Conservation (phyloP, 2,113 vertebrate species). For the Spizaetus ornatus region DNA sequence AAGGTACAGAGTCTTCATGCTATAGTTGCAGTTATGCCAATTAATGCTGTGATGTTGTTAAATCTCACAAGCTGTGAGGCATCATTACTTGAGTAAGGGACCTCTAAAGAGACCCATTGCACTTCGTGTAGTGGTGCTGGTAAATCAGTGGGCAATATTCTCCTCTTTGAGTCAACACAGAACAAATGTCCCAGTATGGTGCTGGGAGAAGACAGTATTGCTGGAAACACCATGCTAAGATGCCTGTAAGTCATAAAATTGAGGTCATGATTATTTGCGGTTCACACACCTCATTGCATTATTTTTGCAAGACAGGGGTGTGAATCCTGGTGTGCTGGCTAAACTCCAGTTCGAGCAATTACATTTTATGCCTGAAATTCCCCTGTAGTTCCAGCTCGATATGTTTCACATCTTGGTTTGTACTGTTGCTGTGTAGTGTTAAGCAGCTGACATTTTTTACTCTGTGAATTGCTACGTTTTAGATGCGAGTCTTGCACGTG, state of each 20-base stretch:
- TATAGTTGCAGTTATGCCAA: background rate
- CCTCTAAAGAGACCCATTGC: background rate
- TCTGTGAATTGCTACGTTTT: background rate
- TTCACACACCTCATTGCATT: constrained; percentile 51
- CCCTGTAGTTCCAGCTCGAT: background rate
- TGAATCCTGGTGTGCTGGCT: constrained; percentile 55
- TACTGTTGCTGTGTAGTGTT: background rate
- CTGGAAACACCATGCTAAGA: constrained; percentile 10
- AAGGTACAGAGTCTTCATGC: background rate
- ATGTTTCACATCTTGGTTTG: constrained; percentile 40
- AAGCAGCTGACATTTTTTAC: background rate
- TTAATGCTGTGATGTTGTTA: constrained; percentile 6
- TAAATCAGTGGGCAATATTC: constrained; percentile 11
- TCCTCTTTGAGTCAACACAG: background rate
- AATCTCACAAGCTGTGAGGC: background rate
- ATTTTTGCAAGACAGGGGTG: constrained; percentile 53
- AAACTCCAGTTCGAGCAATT: constrained; percentile 42
- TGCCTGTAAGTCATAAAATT: constrained; percentile 32
- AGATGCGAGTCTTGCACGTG: background rate
- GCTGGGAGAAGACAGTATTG: background rate
- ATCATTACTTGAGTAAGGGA: background rate
- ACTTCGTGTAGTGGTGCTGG: background rate
- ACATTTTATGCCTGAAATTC: constrained; percentile 42
- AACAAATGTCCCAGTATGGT: constrained; percentile 12
- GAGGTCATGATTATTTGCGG: constrained; percentile 43